Conservation (phyloP, 2,888 invertebrate species). For the Leptura quadrifasciata region DNA sequence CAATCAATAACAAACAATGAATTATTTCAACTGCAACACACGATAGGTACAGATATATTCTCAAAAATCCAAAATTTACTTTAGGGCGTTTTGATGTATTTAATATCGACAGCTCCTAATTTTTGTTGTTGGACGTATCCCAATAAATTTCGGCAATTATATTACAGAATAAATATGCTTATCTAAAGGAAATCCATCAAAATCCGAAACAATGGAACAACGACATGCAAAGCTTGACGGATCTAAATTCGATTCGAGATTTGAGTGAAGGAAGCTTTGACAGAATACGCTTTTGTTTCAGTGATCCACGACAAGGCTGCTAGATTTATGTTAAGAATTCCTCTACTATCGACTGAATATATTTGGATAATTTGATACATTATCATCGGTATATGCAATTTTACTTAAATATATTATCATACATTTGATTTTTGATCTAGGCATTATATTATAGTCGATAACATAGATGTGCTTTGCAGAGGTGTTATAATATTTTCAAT, state of each 20-base stretch:
- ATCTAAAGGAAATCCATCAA: conserved; percentile 71
- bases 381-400: conserved; percentile 40
- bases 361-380: conserved; percentile 52
- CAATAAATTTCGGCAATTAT: conserved; percentile 34
- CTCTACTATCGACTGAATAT: conserved; percentile 44
- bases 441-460: not conserved
- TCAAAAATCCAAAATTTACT: no score
- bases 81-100: no score
- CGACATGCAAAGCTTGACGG: conserved; percentile 68
- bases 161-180: conserved; percentile 27
- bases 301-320: conserved; percentile 69
- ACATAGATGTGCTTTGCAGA: not conserved
- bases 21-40: no score
- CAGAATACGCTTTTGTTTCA: conserved; percentile 71
- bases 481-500: not conserved
- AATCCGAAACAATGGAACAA: conserved; percentile 70
- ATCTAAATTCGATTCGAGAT: conserved; percentile 71
- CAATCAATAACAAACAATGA: no score
- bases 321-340: conserved; percentile 66
- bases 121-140: not conserved
- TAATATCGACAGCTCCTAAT: not conserved
- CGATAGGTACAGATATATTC: no score
- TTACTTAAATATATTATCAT: conserved; percentile 39
- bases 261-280: conserved; percentile 69
- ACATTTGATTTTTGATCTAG: conserved; percentile 11